Evolutionary conservation across 1,140 invertebrate species (phyloP), one percentile per base, ranked within the genome.

Genomic region (Vanessa tameamea): DNA sequence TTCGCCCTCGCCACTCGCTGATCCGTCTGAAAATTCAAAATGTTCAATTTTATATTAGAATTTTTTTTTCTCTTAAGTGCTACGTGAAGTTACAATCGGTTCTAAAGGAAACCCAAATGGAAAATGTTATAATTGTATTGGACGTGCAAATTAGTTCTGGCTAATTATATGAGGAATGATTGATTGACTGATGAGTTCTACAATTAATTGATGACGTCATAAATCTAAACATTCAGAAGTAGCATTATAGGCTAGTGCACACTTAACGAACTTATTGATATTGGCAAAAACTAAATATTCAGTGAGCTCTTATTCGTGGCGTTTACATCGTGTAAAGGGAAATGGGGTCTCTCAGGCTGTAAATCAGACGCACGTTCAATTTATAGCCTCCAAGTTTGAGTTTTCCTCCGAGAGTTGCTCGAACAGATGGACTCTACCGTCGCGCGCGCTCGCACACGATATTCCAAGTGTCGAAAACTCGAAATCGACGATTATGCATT

Each of bases 1-100:
- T 69, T 88, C 87, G 78, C 87, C 79, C 69, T 89, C 88, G 78
- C 85, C 89, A 85, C 88, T 91, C 75, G 88, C 89, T 47, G 89
- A 91, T n/a, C 89, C 89, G 72, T 90, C 89, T 91, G 86, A 43
- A 43, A 43, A 43, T 43, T 9, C 37, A 43, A 43, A 43, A 43
- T 43, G 7, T 9, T 4, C 26, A 31, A 31, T 31, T 20, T 31
- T 31, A 31, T 0, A 4, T 31, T 31, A 4, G 26, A 31, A 31
- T 31, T 4, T 31, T 31, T 31, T 31, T 31, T 31, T 6, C 26
- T 31, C 26, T 31, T 31, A 3, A 31, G 26, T 31, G 3, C 26
- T 31, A 31, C 6, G 26, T 31, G 26, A 31, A 31, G 26, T 31
- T 31, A 31, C 37, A 43, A 43, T 8, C 37, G 7, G 37, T 8